A percentile compares a stretch with the other conserved stretches of the same genome.
These are phyloP conservation scores for Luperina testacea DNA, from an alignment of 2,888 invertebrate genomes.

Conservation along the genomic window DNA sequence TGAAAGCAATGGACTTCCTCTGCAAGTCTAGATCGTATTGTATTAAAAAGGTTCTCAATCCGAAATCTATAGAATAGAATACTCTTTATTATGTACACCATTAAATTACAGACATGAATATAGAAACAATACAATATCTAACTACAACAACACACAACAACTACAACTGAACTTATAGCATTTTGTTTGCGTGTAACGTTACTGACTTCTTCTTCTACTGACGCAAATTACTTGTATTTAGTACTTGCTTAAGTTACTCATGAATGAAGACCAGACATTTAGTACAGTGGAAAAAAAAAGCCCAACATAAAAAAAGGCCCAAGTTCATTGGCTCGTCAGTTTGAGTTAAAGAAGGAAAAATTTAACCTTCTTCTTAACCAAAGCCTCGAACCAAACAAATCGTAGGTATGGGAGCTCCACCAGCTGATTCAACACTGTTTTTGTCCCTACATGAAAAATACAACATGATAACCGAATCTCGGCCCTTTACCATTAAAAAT, in stretches of 20 bases:
- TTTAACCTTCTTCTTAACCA: background rate
- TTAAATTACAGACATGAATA: no score
- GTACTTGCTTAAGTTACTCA: background rate
- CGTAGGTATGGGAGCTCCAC: constrained; percentile 30
- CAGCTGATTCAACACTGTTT: constrained; percentile 45
- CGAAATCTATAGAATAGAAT: no score
- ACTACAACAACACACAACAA: no score
- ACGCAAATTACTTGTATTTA: background rate
- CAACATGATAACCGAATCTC: constrained; percentile 54
- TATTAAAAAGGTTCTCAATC: background rate
- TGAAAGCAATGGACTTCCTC: background rate
- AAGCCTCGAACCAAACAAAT: constrained; percentile 14
- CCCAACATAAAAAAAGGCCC: background rate
- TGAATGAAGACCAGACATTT: background rate
- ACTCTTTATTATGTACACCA: no score
- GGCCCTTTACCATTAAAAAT: constrained; percentile 62
- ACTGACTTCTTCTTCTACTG: background rate
- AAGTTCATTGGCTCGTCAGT: background rate
- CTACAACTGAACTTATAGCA: no score
- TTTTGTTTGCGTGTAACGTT: background rate
- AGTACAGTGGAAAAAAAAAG: background rate
- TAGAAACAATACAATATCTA: no score
- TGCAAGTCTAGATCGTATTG: background rate
- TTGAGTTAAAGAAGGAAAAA: background rate
- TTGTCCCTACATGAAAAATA: constrained; percentile 44